A percentile compares a stretch with the other conserved stretches of the same genome.
Evolutionary conservation across 1,140 invertebrate genomes (phyloP).

Genomic region (Helicorthomorpha holstii): DNA sequence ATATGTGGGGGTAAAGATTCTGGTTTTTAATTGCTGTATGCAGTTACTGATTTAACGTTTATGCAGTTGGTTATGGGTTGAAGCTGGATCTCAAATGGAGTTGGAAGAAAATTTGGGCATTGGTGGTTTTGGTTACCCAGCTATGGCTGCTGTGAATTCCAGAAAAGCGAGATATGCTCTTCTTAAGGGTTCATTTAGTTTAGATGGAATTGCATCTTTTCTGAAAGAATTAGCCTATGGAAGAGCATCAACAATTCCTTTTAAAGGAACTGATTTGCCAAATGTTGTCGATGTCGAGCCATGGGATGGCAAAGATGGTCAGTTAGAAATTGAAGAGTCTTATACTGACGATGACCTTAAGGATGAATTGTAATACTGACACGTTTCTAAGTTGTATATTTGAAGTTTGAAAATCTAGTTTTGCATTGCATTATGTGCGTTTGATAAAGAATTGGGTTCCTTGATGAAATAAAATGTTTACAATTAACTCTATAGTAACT

Average conservation of each 20-base stretch:
- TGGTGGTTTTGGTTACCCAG: conserved; percentile 80
- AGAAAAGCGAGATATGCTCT: conserved; percentile 96
- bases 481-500: too few species aligned
- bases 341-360: conserved; percentile 73
- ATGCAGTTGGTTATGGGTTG: conserved; percentile 81
- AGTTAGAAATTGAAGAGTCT: conserved; percentile 74
- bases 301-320: conserved; percentile 96
- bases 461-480: too few species aligned
- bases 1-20: conserved; percentile 69
- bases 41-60: conserved; percentile 6
- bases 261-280: conserved; percentile 71
- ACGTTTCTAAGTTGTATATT: too few species aligned
- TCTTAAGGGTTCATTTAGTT: conserved; percentile 82
- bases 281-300: conserved; percentile 48
- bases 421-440: too few species aligned
- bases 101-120: conserved; percentile 83
- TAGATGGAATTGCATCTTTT: conserved; percentile 88
- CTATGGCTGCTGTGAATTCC: conserved; percentile 87
- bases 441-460: too few species aligned
- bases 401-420: too few species aligned
- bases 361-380: conserved; percentile 66
- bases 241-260: conserved; percentile 73
- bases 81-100: conserved; percentile 64
- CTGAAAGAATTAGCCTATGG: conserved; percentile 85
- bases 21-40: background rate